phyloP scores from a whole-genome alignment of 1,140 invertebrate species.

The Anadara kagoshimensis region DNA sequence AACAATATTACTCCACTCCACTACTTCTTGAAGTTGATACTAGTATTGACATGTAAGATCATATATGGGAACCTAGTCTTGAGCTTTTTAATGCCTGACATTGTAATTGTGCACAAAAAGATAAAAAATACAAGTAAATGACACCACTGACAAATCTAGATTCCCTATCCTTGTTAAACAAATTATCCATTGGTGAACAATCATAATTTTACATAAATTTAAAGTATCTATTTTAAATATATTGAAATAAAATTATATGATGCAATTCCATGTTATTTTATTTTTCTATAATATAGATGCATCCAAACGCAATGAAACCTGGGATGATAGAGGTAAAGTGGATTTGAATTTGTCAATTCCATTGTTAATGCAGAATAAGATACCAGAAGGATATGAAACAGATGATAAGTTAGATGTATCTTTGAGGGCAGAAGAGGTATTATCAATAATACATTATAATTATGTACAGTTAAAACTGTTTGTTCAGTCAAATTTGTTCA shows the following conservation, averaged over 20 bases:
- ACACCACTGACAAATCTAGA: neutral
- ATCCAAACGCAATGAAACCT: slow-evolving; percentile 58
- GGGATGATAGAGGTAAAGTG: slow-evolving; percentile 59
- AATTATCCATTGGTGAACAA: neutral
- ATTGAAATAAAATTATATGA: neutral
- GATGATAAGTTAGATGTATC: slow-evolving; percentile 75
- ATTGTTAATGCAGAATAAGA: slow-evolving; percentile 74
- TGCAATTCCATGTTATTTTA: neutral
- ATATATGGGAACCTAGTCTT: too few species aligned
- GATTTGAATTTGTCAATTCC: slow-evolving; percentile 69
- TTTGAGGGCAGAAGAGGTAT: slow-evolving; percentile 71
- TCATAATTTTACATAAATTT: neutral
- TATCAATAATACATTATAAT: neutral
- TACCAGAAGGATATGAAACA: slow-evolving; percentile 76
- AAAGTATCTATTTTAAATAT: neutral
- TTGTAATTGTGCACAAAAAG: neutral
- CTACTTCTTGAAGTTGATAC: too few species aligned
- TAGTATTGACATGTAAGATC: too few species aligned
- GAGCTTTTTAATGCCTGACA: too few species aligned
- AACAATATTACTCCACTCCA: too few species aligned
- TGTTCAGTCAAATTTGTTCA: too few species aligned
- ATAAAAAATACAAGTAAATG: neutral
- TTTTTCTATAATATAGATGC: slow-evolving; percentile 54
- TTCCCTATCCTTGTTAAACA: neutral
- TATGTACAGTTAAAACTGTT: neutral